Conservation (phyloP, 1,140 invertebrate genomes). For the Leptinotarsa texana region DNA sequence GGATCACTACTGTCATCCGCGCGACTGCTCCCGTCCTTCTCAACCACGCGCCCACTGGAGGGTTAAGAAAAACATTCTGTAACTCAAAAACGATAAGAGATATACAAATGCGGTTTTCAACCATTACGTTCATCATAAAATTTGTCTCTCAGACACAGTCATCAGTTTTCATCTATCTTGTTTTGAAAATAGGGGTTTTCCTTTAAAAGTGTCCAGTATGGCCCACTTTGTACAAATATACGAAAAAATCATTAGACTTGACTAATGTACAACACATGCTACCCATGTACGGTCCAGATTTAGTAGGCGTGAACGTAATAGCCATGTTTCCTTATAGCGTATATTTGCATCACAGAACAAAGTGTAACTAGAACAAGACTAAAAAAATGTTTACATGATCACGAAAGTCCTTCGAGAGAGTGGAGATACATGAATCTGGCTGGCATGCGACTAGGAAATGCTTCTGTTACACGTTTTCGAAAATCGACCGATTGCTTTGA, state of each 20-base stretch:
- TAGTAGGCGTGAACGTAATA: conserved; percentile 26
- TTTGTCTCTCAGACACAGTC: too few species aligned
- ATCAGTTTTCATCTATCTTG: too few species aligned
- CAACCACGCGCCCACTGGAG: too few species aligned
- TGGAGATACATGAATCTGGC: conserved; percentile 7
- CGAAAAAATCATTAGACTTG: background rate
- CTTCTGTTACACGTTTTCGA: background rate
- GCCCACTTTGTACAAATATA: background rate
- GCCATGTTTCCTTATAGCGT: conserved; percentile 21
- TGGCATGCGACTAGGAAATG: conserved; percentile 18
- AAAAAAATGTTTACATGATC: conserved; percentile 22
- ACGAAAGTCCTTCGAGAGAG: conserved; percentile 25
- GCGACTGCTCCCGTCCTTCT: too few species aligned
- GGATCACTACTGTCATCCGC: too few species aligned
- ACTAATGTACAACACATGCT: conserved; percentile 17
- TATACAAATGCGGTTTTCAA: too few species aligned
- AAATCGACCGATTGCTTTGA: background rate
- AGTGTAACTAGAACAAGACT: conserved; percentile 18
- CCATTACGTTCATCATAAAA: too few species aligned
- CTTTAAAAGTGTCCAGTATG: background rate
- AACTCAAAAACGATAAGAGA: too few species aligned
- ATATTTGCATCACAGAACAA: conserved; percentile 22
- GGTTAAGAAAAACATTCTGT: too few species aligned
- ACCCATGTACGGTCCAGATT: conserved; percentile 22
- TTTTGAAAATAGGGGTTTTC: too few species aligned